Conservation (phyloP, 2,797 vertebrate genomes). For the Hephaestus fuliginosus region DNA sequence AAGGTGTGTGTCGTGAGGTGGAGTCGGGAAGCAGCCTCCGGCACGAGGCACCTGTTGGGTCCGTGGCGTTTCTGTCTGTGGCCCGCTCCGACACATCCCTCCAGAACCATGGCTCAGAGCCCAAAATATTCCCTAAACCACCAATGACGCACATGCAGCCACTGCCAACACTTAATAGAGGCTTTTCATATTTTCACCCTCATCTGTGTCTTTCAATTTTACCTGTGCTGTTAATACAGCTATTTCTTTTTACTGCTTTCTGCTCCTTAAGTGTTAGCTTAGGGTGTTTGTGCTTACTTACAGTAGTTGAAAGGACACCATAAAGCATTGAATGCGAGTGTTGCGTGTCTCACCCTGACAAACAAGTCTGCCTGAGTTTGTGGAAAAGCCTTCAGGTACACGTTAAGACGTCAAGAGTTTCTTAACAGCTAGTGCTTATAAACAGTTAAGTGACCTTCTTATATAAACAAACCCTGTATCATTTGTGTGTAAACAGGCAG, state of each 20-base stretch:
- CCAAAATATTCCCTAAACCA: slow-evolving; percentile 81
- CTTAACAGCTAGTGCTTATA: slow-evolving; percentile 63
- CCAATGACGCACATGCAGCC: slow-evolving; percentile 81
- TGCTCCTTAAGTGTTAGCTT: slow-evolving; percentile 63
- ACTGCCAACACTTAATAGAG: slow-evolving; percentile 82
- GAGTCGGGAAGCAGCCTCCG: slow-evolving; percentile 56
- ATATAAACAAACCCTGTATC: slow-evolving; percentile 66
- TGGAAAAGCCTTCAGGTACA: slow-evolving; percentile 70
- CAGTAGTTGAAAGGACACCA: slow-evolving; percentile 68
- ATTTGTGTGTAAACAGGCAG: slow-evolving; percentile 59
- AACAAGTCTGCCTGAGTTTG: slow-evolving; percentile 73
- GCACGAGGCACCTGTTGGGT: slow-evolving; percentile 70
- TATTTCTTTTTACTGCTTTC: slow-evolving; percentile 52
- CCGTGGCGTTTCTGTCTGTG: slow-evolving; percentile 65
- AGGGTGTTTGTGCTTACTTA: slow-evolving; percentile 66
- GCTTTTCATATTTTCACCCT: slow-evolving; percentile 81
- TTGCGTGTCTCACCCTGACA: slow-evolving; percentile 74
- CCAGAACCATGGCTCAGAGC: slow-evolving; percentile 76
- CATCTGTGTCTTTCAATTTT: slow-evolving; percentile 78
- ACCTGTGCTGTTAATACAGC: slow-evolving; percentile 69
- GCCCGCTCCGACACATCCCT: slow-evolving; percentile 81
- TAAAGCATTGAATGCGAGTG: slow-evolving; percentile 69
- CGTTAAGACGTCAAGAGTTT: slow-evolving; percentile 60
- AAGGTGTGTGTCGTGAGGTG: slow-evolving; percentile 58
- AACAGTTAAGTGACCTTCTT: slow-evolving; percentile 74